Conservation (phyloP, 2,888 invertebrate genomes). For the Zygaena filipendulae region DNA sequence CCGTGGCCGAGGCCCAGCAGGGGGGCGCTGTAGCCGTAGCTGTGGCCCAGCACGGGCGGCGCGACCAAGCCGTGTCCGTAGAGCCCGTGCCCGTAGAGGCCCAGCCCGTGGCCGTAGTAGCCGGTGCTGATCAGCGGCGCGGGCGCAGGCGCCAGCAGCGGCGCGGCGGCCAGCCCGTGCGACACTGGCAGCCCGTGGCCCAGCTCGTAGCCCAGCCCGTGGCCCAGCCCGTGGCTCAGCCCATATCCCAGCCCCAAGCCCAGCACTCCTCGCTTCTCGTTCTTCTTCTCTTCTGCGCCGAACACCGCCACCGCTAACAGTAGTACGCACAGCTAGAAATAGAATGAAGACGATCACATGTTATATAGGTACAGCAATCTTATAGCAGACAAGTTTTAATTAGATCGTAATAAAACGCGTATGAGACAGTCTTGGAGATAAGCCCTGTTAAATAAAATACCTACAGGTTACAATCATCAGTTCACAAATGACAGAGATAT, state of each 20-base stretch:
- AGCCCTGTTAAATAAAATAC: no score
- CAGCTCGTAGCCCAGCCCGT: slow-evolving; percentile 12
- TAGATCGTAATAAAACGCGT: no score
- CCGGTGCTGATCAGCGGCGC: slow-evolving; percentile 22
- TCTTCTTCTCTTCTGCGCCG: slow-evolving; percentile 54
- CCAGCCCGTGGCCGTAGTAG: slow-evolving; percentile 24
- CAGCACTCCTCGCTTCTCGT: slow-evolving; percentile 55
- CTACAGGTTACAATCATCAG: no score
- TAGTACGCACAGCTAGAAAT: slow-evolving; percentile 37
- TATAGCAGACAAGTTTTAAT: no score
- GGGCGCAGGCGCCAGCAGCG: slow-evolving; percentile 15
- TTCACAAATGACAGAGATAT: no score
- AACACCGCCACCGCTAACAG: slow-evolving; percentile 35
- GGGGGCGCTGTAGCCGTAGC: slow-evolving; percentile 22
- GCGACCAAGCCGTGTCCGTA: slow-evolving; percentile 18
- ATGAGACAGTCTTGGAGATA: no score
- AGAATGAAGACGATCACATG: no score
- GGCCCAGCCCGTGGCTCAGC: slow-evolving; percentile 24
- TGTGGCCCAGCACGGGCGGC: slow-evolving; percentile 25
- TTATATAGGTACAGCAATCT: no score
- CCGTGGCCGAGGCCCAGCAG: slow-evolving; percentile 34
- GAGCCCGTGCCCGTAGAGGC: slow-evolving; percentile 19
- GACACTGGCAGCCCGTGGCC: slow-evolving; percentile 16
- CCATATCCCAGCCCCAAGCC: slow-evolving; percentile 56
- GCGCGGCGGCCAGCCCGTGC: slow-evolving; percentile 14